Conservation (phyloP, 2,113 vertebrate species). For the Lepus timidus region DNA sequence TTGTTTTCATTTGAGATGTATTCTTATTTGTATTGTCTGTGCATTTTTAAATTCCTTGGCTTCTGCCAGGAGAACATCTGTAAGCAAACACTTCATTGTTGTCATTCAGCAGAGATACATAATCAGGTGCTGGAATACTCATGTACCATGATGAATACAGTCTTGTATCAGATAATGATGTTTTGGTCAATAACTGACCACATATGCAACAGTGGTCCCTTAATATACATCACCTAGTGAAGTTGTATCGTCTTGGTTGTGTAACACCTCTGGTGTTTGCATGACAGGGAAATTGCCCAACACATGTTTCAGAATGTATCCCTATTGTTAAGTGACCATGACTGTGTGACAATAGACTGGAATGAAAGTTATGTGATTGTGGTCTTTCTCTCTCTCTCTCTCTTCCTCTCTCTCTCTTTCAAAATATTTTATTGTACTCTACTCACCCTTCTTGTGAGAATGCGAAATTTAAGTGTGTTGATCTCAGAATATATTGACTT, state of each 20-base stretch:
- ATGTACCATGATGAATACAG: neutral
- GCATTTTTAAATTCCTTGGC: neutral
- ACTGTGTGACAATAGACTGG: neutral
- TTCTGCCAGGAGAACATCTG: neutral
- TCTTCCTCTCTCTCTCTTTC: neutral
- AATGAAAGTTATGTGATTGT: neutral
- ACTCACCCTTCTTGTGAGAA: neutral
- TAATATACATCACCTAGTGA: neutral
- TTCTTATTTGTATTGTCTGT: neutral
- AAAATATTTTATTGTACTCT: too few species aligned
- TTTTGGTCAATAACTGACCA: neutral
- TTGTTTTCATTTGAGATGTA: slow-evolving; percentile 32
- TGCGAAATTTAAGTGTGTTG: neutral
- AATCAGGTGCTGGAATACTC: neutral
- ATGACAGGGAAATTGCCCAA: neutral
- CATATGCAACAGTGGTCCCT: neutral
- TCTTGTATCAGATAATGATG: neutral
- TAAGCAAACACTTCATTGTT: neutral
- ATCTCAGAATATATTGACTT: too few species aligned
- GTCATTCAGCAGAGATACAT: neutral
- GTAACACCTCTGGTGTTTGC: neutral
- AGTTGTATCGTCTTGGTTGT: neutral
- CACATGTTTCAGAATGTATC: neutral
- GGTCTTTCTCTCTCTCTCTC: too few species aligned
- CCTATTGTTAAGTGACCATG: neutral